A percentile compares a stretch with the other conserved stretches of the same genome.
These are phyloP conservation scores for Lepidochitona cinerea DNA, from an alignment of 2,888 invertebrate genomes.

Conservation along the genomic window DNA sequence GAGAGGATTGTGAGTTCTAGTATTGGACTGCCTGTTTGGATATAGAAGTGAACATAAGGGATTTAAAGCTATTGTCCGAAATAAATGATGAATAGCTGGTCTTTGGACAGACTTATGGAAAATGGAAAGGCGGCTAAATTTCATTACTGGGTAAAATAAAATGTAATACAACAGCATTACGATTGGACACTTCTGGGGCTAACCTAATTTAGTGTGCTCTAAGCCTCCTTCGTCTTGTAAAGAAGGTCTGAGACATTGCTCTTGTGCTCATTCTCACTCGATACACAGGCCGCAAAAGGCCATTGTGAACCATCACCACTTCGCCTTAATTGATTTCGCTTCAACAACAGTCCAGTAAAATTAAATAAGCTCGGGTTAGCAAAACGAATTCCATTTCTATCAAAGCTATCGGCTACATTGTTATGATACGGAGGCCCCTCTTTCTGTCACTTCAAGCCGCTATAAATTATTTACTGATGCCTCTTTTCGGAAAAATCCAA, in stretches of 20 bases:
- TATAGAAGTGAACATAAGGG: neutral
- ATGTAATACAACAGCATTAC: slow-evolving; percentile 3
- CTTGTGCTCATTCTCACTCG: neutral
- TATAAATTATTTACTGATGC: slow-evolving; percentile 4
- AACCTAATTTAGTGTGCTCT: neutral
- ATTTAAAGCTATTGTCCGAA: neutral
- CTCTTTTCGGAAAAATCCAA: neutral
- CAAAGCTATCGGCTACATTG: neutral
- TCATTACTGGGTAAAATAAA: neutral
- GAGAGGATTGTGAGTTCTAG: no score
- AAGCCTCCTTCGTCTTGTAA: neutral
- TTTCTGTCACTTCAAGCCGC: neutral
- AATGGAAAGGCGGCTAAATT: slow-evolving; percentile 5
- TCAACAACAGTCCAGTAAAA: neutral
- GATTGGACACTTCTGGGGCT: neutral
- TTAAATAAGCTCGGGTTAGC: slow-evolving; percentile 6
- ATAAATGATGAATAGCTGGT: neutral
- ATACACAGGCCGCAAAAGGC: neutral
- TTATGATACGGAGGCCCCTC: neutral
- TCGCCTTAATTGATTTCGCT: neutral
- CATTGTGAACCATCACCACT: neutral
- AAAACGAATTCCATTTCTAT: neutral
- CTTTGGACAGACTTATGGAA: neutral
- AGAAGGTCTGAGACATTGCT: neutral
- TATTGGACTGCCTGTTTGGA: neutral